phyloP scores from a whole-genome alignment of 1,140 invertebrate species.

The Tetranychus cinnabarinus region DNA sequence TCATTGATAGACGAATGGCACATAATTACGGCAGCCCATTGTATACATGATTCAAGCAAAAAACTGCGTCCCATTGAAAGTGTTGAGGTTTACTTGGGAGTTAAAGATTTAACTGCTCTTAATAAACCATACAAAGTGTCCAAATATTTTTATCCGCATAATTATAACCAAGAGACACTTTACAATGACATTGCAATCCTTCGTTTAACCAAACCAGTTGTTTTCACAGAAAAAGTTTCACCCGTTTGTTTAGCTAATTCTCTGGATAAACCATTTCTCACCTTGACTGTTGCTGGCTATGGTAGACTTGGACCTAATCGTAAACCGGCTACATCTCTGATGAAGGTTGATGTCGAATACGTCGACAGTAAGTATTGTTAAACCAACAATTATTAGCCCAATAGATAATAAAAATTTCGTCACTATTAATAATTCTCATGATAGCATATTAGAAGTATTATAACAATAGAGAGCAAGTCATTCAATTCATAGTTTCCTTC shows the following conservation, averaged over 20 bases:
- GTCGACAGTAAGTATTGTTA: neutral
- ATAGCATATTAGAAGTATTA: too few species aligned
- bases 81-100: neutral
- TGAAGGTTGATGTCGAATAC: neutral
- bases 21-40: conserved; percentile 22
- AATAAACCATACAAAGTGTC: neutral
- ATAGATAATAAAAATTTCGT: too few species aligned
- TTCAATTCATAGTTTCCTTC: too few species aligned
- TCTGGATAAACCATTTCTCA: neutral
- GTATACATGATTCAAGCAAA: conserved; percentile 7
- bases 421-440: neutral
- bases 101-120: neutral
- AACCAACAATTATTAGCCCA: too few species aligned
- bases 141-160: neutral
- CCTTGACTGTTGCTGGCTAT: neutral
- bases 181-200: neutral
- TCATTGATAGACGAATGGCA: conserved; percentile 18
- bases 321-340: neutral
- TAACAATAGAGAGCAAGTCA: too few species aligned
- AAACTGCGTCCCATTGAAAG: neutral
- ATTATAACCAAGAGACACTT: neutral
- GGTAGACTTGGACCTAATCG: neutral
- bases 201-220: neutral
- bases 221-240: neutral
- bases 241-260: neutral